Percentiles rank a stretch among this genome's conserved stretches.
phyloP scores from a whole-genome alignment of 2,888 invertebrate species.

The Pristionchus mayeri region DNA sequence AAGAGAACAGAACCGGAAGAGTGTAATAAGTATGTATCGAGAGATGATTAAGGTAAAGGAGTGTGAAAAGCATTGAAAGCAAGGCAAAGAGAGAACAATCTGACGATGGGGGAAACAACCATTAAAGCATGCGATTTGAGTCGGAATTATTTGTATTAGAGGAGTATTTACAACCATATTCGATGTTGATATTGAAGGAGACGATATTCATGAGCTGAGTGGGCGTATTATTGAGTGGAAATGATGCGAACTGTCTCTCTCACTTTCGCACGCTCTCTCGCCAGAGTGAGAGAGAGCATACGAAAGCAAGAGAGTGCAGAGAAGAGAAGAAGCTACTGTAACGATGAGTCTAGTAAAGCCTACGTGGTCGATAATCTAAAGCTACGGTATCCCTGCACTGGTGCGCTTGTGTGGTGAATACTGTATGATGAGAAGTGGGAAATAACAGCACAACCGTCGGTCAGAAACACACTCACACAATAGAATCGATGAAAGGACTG shows the following conservation, averaged over 20 bases:
- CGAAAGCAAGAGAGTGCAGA: neutral
- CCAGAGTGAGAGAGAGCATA: neutral
- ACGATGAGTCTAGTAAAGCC: conserved; percentile 29
- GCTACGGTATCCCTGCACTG: conserved; percentile 46
- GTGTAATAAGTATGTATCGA: neutral
- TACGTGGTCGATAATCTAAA: conserved; percentile 40
- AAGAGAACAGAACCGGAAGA: neutral
- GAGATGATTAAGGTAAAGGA: conserved; percentile 19
- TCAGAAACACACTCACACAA: neutral
- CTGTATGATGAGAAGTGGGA: conserved; percentile 17
- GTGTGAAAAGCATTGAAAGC: conserved; percentile 1
- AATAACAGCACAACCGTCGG: conserved; percentile 31
- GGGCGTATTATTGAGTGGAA: conserved; percentile 33
- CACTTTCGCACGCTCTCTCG: neutral
- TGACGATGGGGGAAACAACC: conserved; percentile 8
- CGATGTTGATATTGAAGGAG: conserved; percentile 21
- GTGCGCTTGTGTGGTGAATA: conserved; percentile 9
- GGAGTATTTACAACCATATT: conserved; percentile 33
- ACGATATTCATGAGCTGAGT: conserved; percentile 41
- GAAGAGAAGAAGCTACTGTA: neutral
- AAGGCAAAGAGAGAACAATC: neutral
- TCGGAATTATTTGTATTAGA: conserved; percentile 7
- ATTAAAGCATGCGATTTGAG: conserved; percentile 23
- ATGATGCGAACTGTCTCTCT: conserved; percentile 37
- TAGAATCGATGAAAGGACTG: neutral